Base-by-base conservation (phyloP, 2,888 invertebrate genomes). In the Morpho achilles region DNA sequence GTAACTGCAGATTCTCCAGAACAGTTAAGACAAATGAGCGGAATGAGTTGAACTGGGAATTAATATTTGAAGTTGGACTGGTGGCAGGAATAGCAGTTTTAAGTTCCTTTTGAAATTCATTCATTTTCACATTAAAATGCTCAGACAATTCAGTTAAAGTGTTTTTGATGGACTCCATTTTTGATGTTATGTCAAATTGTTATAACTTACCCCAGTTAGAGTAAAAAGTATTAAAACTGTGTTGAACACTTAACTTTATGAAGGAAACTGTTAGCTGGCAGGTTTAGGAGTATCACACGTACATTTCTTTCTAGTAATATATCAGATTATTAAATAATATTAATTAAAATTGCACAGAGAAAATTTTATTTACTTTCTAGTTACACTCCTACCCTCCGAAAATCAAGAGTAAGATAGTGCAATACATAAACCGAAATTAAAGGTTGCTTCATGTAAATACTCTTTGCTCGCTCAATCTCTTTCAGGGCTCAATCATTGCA, bases 91-190 rank as follows among this genome's bases (percentile, higher is more conserved):
- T 47, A 7, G 50, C 6, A n/a, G 49, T 42, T 8, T 50, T 8
- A 8, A 53, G 23, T 8, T 52, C 41, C 10, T 42, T 51, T 22
- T 59, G 56, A 22, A 59, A 56, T 8, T 59, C 59, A 45, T 9
- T 40, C 59, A 59, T 59, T 40, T 48, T 51, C 2, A 44, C 8
- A 7, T 59, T 56, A 43, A 59, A 60, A 0, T 57, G 16, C 16
- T 16, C 16, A 16, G 16, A 16, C 16, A 16, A 16, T 16, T 16
- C 16, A 16, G 16, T 16, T 16, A 16, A 16, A 16, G 16, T 16
- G 16, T 16, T 16, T 16, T 16, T 16, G 16, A 16, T 16, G 16
- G 16, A 16, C 16, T 16, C 43, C 42, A 42, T 7, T 42, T 8
- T 7, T 42, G 42, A 42, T 42, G 8, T 7, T 42, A 42, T 7